These are phyloP conservation scores for Trididemnum nubilum DNA, from an alignment of 23 tunicate genomes.

Conservation along the genomic window DNA sequence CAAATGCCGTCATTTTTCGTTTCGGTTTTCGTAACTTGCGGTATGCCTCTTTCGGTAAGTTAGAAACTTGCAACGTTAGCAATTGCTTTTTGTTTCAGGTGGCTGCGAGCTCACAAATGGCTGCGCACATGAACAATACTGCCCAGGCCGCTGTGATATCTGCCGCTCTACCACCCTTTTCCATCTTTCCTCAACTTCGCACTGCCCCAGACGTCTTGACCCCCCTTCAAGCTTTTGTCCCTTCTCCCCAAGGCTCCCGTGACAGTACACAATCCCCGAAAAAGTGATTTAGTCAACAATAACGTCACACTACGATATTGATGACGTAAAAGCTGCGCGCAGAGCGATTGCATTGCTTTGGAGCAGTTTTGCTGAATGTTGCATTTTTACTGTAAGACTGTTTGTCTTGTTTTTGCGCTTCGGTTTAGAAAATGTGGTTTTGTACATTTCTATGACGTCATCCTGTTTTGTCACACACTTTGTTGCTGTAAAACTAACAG, in stretches of 20 bases:
- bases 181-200: conserved; percentile 12
- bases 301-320: neutral
- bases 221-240: conserved; percentile 29
- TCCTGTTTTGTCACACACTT: neutral
- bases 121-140: conserved; percentile 32
- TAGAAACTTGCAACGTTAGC: too few species aligned
- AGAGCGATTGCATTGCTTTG: neutral
- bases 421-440: too few species aligned
- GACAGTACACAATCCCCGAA: conserved; percentile 49
- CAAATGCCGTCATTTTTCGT: too few species aligned
- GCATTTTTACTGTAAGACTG: neutral
- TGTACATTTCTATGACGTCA: conserved; percentile 22
- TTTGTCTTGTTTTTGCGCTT: neutral
- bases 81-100: too few species aligned
- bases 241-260: conserved; percentile 29
- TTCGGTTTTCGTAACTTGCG: too few species aligned
- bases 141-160: conserved; percentile 22
- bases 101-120: conserved; percentile 59
- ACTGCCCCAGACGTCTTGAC: conserved; percentile 19
- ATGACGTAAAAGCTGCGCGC: neutral
- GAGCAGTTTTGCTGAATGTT: neutral
- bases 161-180: conserved; percentile 30
- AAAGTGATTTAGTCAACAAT: conserved; percentile 10
- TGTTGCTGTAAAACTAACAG: too few species aligned
- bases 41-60: too few species aligned